Base-by-base conservation (phyloP, 2,888 invertebrate genomes). In the Microchrysa polita region DNA sequence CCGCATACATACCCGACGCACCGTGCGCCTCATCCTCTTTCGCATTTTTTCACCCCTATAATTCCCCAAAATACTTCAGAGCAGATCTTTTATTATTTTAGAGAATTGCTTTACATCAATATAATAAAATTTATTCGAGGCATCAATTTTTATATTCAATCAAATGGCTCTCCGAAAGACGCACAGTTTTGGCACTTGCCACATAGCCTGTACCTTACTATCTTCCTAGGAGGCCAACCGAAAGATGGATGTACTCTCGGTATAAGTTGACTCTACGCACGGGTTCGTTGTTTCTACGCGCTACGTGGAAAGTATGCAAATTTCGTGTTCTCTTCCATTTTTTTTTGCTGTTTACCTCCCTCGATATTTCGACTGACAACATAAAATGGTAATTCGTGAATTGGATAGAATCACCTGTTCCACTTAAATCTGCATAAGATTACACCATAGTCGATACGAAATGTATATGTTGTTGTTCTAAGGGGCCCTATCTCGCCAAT, bases 311-410 rank as follows among this genome's bases (percentile, higher is more conserved):
- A 67, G 2, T 48, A 67, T 67, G 67, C 22, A 67, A 67, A 67
- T 67, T 67, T n/a, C 27, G n/a, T n/a, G n/a, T n/a, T n/a, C n/a
- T n/a, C n/a, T n/a, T n/a, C n/a, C n/a, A n/a, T n/a, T n/a, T 5
- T 67, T 67, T n/a, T n/a, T 34, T 34, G 2, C 27, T 34, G 27
- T 34, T n/a, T 34, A 7, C 27, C 27, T 34, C 27, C 27, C n/a
- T 10, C 16, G 20, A 67, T 52, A 67, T 61, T 61, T 61, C 59
- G 14, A 12, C 23, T n/a, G 53, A 27, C 48, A 52, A 27, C 67
- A 67, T 67, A 67, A 67, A 67, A 67, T 52, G 67, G 67, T 67
- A 67, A 67, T 67, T 67, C 34, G 52, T 67, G 67, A 67, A 67
- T 53, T 67, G 67, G 67, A 67, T 67, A 34, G 53, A 67, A 67